Conservation (phyloP, 2,113 vertebrate species). For the Cnemophilus loriae region DNA sequence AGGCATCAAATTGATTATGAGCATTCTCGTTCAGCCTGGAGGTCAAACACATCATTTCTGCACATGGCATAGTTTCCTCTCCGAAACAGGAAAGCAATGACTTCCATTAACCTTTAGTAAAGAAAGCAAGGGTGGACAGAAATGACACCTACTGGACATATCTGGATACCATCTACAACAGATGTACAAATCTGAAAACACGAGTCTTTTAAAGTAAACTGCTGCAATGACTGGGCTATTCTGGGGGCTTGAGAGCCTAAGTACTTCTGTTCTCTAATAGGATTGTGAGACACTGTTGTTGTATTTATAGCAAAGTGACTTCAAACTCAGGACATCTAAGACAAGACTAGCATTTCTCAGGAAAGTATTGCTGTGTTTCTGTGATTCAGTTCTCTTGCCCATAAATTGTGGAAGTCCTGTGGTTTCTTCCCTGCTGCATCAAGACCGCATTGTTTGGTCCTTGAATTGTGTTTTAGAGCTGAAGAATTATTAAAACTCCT, state of each 20-base stretch:
- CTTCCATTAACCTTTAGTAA: not conserved
- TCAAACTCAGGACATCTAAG: not conserved
- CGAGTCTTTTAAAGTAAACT: not conserved
- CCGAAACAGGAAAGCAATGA: not conserved
- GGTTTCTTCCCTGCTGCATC: not conserved
- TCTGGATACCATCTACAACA: not conserved
- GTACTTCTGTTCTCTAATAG: not conserved
- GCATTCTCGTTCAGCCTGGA: not conserved
- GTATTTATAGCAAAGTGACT: not conserved
- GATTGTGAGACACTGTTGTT: not conserved
- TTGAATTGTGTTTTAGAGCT: not conserved
- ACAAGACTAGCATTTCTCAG: not conserved
- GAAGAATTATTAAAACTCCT: not conserved
- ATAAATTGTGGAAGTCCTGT: not conserved
- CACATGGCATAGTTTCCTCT: not conserved
- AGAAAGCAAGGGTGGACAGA: not conserved
- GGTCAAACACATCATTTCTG: not conserved
- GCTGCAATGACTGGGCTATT: not conserved
- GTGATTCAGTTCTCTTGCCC: not conserved
- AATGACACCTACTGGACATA: conserved; percentile 1
- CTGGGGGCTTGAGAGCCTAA: not conserved
- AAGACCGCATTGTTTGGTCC: not conserved
- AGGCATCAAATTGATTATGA: not conserved
- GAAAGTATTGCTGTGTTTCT: not conserved
- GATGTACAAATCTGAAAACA: not conserved